A percentile compares a stretch with the other conserved stretches of the same genome.
phyloP scores from a whole-genome alignment of 1,140 invertebrate genomes.

The Apis florea region DNA sequence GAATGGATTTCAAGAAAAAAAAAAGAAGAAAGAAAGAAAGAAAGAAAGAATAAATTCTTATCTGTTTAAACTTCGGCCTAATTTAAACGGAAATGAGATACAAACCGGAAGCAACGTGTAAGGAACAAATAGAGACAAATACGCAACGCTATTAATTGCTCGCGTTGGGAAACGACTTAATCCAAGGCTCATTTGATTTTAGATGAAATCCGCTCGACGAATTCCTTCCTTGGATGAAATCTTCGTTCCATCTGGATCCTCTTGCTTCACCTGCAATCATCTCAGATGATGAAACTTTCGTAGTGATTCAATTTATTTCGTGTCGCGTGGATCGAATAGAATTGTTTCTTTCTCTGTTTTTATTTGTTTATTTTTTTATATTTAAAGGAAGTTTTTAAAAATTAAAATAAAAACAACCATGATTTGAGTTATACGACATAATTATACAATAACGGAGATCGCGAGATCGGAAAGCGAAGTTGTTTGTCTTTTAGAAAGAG shows the following conservation, averaged over 20 bases:
- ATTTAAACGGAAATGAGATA: conserved; percentile 10
- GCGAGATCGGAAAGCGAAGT: not conserved
- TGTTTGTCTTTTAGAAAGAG: not conserved
- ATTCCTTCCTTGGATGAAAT: conserved; percentile 44
- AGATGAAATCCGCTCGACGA: conserved; percentile 35
- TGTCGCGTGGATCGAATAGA: not conserved
- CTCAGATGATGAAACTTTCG: conserved; percentile 1
- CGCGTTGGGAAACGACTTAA: conserved; percentile 33
- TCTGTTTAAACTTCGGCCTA: conserved; percentile 5
- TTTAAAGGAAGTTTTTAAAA: no score
- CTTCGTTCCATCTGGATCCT: conserved; percentile 21
- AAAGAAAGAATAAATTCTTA: not conserved
- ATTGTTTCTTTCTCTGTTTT: not conserved
- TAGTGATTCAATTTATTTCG: not conserved
- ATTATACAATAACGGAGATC: not conserved
- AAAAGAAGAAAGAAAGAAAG: no score
- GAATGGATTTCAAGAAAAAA: no score
- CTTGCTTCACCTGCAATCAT: not conserved
- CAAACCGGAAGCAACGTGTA: not conserved
- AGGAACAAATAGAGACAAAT: conserved; percentile 26
- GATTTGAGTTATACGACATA: no score
- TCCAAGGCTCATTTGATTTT: conserved; percentile 52
- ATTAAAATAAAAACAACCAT: no score
- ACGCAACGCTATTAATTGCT: not conserved
- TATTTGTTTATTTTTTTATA: no score